These are phyloP conservation scores for Danionella cerebrum DNA, from an alignment of 2,113 vertebrate species.

Conservation along the genomic window DNA sequence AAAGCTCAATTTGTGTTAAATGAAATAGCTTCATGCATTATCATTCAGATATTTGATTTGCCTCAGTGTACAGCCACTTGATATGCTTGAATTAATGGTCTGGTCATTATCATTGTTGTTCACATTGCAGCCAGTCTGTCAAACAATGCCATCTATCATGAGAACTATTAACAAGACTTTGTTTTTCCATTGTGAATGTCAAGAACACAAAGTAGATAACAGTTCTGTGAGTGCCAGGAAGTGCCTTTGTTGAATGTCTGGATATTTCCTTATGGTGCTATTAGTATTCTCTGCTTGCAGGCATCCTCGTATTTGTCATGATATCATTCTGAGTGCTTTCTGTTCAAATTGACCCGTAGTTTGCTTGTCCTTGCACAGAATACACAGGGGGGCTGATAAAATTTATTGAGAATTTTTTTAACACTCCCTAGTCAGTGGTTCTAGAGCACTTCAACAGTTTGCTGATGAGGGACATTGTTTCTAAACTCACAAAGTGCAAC, in stretches of 20 bases:
- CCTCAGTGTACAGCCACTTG: not conserved
- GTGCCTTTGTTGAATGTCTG: conserved; percentile 3
- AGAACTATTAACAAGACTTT: conserved; percentile 11
- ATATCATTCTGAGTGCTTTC: conserved; percentile 39
- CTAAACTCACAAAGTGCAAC: not conserved
- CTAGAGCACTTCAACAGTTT: conserved; percentile 31
- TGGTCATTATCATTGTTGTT: conserved; percentile 18
- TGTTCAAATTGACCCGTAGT: conserved; percentile 34
- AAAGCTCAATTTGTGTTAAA: conserved; percentile 6
- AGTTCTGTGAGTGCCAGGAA: conserved; percentile 16
- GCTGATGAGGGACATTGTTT: conserved; percentile 31
- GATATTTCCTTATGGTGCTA: conserved; percentile 21
- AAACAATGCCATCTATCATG: not conserved
- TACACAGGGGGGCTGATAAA: conserved; percentile 41
- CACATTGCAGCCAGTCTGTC: not conserved
- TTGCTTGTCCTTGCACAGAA: conserved; percentile 52
- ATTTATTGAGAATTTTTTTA: conserved; percentile 31
- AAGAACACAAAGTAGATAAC: conserved; percentile 16
- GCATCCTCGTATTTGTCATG: conserved; percentile 30
- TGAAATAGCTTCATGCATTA: conserved; percentile 8
- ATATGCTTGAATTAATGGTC: conserved; percentile 2
- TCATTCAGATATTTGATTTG: not conserved
- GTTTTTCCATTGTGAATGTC: conserved; percentile 19
- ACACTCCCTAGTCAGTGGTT: conserved; percentile 17
- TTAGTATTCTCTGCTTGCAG: conserved; percentile 38